Base-by-base conservation (phyloP, 2,797 vertebrate species). In the Labroides dimidiatus region DNA sequence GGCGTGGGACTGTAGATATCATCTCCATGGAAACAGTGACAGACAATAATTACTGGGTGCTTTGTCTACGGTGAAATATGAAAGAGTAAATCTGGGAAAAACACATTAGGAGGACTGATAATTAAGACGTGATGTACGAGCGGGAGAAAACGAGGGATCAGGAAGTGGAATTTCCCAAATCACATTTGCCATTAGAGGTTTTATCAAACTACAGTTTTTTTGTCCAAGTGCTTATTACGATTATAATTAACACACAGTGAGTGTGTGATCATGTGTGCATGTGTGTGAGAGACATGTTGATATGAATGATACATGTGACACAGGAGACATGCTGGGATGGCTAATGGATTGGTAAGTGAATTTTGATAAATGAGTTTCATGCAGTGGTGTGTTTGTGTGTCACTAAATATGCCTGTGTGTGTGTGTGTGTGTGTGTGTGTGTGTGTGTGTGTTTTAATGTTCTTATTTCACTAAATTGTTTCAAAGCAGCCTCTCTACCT, bases 71-170 rank as follows among this genome's bases (percentile, higher is more conserved):
- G 20, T 72, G 75, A 87, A 86, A 78, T 80, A 80, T 69, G 66
- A 81, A 78, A 63, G 45, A 69, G 66, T 72, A 80, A 83, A 89
- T 88, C 82, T 70, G 6, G 53, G 75, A 13, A 84, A 82, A 91
- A 87, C 71, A 75, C 89, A 90, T 89, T 84, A 90, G 66, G 43
- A 73, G 52, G 19, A 64, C 51, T 62, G 77, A 87, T 87, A 91
- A 91, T 92, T 89, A 89, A 66, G 79, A 84, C 44, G 63, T 92
- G 84, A 91, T 89, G 75, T 82, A 90, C 79, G 85, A 71, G 48
- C 21, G 13, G 36, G 54, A 71, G 71, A 20, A 57, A 17, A 19
- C 56, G 21, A 63, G 54, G 52, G 69, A 55, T 62, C 41, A 20
- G 64, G 55, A 62, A 27, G 52, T 71, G 66, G 65, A 66, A 84